Percentiles rank a stretch among this genome's conserved stretches.
Conservation (phyloP, 2,797 vertebrate genomes). For the Sebastes glaucus region DNA sequence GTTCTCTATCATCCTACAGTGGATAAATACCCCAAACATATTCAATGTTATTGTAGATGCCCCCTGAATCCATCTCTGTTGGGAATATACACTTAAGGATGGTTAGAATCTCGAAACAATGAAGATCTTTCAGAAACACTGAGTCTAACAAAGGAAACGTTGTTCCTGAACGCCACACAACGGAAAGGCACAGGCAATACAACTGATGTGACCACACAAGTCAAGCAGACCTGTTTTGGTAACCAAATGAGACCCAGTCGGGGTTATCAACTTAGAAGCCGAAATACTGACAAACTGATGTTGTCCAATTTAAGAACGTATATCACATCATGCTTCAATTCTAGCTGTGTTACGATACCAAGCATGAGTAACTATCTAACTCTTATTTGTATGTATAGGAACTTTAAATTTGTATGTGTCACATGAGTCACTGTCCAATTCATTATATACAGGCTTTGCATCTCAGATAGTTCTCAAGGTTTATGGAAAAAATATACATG, state of each 20-base stretch:
- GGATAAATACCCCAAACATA: neutral
- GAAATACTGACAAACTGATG: neutral
- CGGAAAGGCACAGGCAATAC: neutral
- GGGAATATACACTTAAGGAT: constrained; percentile 6
- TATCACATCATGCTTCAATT: neutral
- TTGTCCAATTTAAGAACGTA: neutral
- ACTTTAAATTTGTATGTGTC: neutral
- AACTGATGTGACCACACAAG: neutral
- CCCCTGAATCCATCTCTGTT: neutral
- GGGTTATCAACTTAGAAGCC: neutral
- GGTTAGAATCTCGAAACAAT: constrained; percentile 38
- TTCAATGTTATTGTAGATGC: neutral
- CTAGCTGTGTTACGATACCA: neutral
- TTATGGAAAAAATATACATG: neutral
- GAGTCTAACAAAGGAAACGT: constrained; percentile 29
- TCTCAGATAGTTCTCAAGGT: too few species aligned
- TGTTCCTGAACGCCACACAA: constrained; percentile 24
- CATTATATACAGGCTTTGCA: neutral
- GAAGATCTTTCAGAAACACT: constrained; percentile 37
- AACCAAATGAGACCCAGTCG: constrained; percentile 13
- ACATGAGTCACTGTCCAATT: neutral
- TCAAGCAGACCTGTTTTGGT: constrained; percentile 16
- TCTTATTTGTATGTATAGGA: neutral
- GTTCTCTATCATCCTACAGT: neutral
- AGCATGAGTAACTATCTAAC: neutral